A percentile compares a stretch with the other conserved stretches of the same genome.
Evolutionary conservation across 2,797 vertebrate species (phyloP).

Genomic region (Sarcophilus harrisii): DNA sequence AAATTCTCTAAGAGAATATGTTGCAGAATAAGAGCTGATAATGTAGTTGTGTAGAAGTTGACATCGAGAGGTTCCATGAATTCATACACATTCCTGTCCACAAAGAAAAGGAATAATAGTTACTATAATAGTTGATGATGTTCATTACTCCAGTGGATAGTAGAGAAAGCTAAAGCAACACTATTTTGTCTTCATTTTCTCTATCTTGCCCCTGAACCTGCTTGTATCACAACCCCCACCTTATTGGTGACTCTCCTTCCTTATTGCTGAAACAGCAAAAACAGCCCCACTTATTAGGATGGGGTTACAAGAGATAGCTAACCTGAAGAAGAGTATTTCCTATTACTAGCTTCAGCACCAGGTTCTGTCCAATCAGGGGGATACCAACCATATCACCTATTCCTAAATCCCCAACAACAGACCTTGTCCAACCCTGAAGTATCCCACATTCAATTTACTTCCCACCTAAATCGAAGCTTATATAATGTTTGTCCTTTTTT

Average conservation of each 20-base stretch:
- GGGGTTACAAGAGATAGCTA: neutral
- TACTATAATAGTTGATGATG: neutral
- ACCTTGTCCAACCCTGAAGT: neutral
- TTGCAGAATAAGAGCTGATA: neutral
- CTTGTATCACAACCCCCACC: neutral
- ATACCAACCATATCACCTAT: neutral
- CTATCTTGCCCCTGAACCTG: neutral
- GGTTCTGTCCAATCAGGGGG: neutral
- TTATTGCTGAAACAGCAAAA: neutral
- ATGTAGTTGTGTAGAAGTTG: neutral
- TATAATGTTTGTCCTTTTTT: neutral
- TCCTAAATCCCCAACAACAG: neutral
- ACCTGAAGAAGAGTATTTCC: neutral
- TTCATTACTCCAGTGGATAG: neutral
- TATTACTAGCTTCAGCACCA: neutral
- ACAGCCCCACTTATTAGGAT: neutral
- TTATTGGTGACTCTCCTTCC: neutral
- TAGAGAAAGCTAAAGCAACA: neutral
- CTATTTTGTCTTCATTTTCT: neutral
- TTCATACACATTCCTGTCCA: neutral
- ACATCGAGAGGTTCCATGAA: neutral
- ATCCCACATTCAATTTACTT: no score
- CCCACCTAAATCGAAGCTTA: neutral
- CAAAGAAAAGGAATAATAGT: neutral
- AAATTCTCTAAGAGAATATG: neutral